Evolutionary conservation across 2,797 vertebrate genomes (phyloP), one percentile per base, ranked within the genome.

Genomic region (Mus minutoides): DNA sequence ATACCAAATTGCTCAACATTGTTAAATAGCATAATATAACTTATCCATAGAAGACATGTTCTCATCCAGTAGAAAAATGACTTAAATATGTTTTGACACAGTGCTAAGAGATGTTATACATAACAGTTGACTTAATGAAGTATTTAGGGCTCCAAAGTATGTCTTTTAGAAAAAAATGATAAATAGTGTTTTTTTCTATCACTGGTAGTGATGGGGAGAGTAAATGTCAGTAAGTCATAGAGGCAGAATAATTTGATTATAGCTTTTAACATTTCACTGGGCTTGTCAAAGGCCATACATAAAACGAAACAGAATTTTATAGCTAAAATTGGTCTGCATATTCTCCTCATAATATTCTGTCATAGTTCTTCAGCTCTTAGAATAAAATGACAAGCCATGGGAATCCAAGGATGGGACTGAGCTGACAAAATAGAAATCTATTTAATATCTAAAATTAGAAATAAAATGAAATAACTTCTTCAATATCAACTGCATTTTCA

Each of bases 391-490:
- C 84, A 98, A 96, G 95, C 40, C 80, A 96, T 78, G 97, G 88
- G 89, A 94, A 98, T 95, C 86, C 79, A 97, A 97, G 98, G 87
- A 93, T 91, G 76, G 37, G 26, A 64, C 69, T 90, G 93, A 98
- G 90, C 82, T 95, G 96, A 97, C 71, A 94, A 97, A 90, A 71
- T 49, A 92, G 96, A 90, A 97, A 96, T 22, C 77, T 93, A 95
- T 54, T 96, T 92, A 94, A 83, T 92, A 84, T 29, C 97, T 98
- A 97, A 98, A 97, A 97, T 97, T 97, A 97, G 96, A 98, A 97
- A 95, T 91, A 90, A 97, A 96, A 76, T 62, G 97, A 98, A 98
- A 97, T 64, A 97, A 98, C 58, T 52, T 84, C 62, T 94, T 90
- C 79, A 43, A 75, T 83, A 96, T 77, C 92, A 97, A 96, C 77